Base-by-base conservation (phyloP, 2,888 invertebrate genomes). In the Marronus borbonicus region DNA sequence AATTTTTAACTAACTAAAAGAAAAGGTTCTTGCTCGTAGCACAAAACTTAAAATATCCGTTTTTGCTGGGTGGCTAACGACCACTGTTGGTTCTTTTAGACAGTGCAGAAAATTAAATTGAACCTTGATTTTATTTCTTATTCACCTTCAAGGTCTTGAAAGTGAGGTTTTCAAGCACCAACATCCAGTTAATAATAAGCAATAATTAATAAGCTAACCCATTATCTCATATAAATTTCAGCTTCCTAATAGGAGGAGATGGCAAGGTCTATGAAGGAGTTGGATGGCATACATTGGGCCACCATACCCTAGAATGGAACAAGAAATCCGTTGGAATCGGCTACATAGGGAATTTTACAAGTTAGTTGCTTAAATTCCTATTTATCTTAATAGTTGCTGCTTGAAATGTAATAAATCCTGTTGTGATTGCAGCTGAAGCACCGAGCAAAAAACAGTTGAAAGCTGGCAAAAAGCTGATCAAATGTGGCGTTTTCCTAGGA, bases 261-360 rank as follows among this genome's bases (percentile, higher is more conserved):
- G 92, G 92, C 0, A 90, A 89, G 76, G 86, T 92, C 20, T 93
- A 92, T 78, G 92, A 92, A 86, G 92, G 92, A 8, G 88, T 89
- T 0, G 92, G 92, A 0, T 93, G 92, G 92, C 87, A 87, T 70
- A 87, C 85, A 79, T 89, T 90, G n/a, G 92, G 92, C 0, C 91
- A 91, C 0, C 92, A 92, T 80, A 92, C 92, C 0, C 84, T 83
- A 31, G 88, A 88, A 0, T 92, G 90, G 81, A 92, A 92, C 80
- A 87, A 86, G 24, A 89, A 88, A 83, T 89, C 92, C 0, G 81
- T 92, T 1, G 90, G 90, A 0, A 87, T 92, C n/a, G 89, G 90
- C 2, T 92, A 93, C 78, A 89, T 92, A 44, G 93, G 93, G 17
- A 89, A 90, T 80, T 92, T 90, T 81, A 86, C 86, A 80, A 85